A percentile compares a stretch with the other conserved stretches of the same genome.
These are phyloP conservation scores for Tortrix viridana DNA, from an alignment of 2,888 invertebrate genomes.

Conservation along the genomic window DNA sequence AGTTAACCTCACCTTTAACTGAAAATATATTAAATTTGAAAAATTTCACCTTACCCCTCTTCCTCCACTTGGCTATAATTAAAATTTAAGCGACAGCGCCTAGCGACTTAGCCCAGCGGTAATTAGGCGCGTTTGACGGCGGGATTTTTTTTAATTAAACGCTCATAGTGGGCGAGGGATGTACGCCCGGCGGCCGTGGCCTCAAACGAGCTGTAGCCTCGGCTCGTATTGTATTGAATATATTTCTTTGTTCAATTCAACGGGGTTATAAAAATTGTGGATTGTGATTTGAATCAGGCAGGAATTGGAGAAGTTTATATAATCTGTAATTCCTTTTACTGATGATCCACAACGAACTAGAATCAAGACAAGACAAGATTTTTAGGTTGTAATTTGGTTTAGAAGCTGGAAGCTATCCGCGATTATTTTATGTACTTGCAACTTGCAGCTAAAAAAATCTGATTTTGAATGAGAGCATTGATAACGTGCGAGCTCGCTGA, in stretches of 20 bases:
- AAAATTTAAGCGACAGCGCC: constrained; percentile 35
- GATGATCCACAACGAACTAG: too few species aligned
- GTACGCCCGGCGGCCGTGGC: constrained; percentile 11
- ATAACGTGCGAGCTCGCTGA: too few species aligned
- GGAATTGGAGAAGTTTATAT: too few species aligned
- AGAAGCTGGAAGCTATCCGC: too few species aligned
- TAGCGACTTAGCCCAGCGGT: constrained; percentile 37
- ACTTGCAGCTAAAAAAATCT: too few species aligned
- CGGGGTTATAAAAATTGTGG: neutral
- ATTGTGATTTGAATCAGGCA: too few species aligned
- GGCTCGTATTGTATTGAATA: constrained; percentile 3
- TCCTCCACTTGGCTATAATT: constrained; percentile 33
- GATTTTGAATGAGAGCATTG: too few species aligned
- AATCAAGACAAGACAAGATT: too few species aligned
- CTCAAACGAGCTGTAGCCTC: constrained; percentile 25
- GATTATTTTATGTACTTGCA: too few species aligned
- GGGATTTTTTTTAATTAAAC: constrained; percentile 54
- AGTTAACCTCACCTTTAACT: neutral
- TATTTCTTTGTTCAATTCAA: neutral
- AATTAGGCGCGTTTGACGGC: constrained; percentile 43
- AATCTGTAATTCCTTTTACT: too few species aligned
- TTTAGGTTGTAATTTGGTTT: too few species aligned
- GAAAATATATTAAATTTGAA: neutral
- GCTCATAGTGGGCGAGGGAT: constrained; percentile 42
- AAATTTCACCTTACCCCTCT: constrained; percentile 19